Evolutionary conservation across 2,888 invertebrate species (phyloP), one percentile per base, ranked within the genome.

Genomic region (Drosophila prolongata): DNA sequence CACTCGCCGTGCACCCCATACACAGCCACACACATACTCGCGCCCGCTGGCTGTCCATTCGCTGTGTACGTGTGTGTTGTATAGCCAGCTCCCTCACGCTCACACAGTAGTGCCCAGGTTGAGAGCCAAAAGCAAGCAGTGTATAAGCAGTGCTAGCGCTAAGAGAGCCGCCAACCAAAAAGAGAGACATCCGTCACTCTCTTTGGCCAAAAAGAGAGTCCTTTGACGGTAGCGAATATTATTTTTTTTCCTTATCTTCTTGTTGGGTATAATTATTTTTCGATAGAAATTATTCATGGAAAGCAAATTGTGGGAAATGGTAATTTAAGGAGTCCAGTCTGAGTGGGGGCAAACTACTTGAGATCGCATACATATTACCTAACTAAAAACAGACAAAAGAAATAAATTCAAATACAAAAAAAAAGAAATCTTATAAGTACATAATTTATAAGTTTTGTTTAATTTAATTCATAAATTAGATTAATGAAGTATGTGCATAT

Each of bases 51-150:
- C 67, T 80, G 80, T 83, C 80, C 83, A 83, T 80, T 83, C 76
- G 80, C 44, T 30, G 30, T 6, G 30, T 30, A 30, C 30, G 24
- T 24, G 24, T 24, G 24, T 24, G 24, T 46, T 81, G 49, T 70
- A 87, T 75, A 72, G 88, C 83, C 75, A 71, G 82, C 83, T 83
- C 82, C 55, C 71, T 83, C 53, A 68, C 82, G 52, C 87, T 75
- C 49, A 10, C 14, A 6, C 24, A 40, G 40, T 24, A 19, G 40
- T n/a, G 27, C 13, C 1, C 16, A 35, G 10, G 30, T 30, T 13
- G 35, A 49, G 38, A 44, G 53, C 56, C 24, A 8, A 40, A 34
- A n/a, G 56, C 55, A 47, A 47, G 47, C 47, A 47, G 47, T 47
- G 13, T 1, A 14, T 11, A 47, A 47, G 47, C 47, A 47, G 47